Evolutionary conservation across 1,140 invertebrate genomes (phyloP).

Genomic region (Lepidurus apus): DNA sequence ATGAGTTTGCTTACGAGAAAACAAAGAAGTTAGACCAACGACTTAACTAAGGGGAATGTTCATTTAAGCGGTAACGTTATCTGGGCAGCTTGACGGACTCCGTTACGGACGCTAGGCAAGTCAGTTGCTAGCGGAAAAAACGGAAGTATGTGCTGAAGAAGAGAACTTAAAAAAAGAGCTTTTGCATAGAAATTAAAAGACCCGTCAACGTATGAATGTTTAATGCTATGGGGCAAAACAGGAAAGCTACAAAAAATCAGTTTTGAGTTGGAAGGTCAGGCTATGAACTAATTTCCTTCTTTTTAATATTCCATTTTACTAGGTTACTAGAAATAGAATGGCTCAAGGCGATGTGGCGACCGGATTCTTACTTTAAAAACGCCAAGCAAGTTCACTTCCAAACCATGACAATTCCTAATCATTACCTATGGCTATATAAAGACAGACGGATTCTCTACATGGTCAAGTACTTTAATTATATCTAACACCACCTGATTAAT

Average conservation of each 20-base stretch:
- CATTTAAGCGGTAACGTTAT: background rate
- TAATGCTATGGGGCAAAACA: background rate
- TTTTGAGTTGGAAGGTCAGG: background rate
- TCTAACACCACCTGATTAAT: conserved; percentile 7
- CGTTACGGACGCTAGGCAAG: background rate
- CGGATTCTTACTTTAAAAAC: conserved; percentile 52
- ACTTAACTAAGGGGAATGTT: background rate
- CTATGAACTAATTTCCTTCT: background rate
- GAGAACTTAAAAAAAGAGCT: background rate
- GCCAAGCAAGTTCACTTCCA: conserved; percentile 87
- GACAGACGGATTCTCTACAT: conserved; percentile 44
- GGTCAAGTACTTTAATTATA: conserved; percentile 43
- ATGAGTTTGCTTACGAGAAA: background rate
- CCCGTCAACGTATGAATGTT: background rate
- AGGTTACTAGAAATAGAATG: conserved; percentile 78
- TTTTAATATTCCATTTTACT: conserved; percentile 36
- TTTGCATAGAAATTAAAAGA: background rate
- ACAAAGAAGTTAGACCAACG: background rate
- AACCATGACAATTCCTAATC: conserved; percentile 88
- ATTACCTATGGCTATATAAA: conserved; percentile 48
- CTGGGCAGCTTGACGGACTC: background rate
- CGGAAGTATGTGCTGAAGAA: background rate
- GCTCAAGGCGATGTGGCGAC: conserved; percentile 85
- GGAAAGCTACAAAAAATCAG: background rate
- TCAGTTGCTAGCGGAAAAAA: background rate